Percentiles rank a stretch among this genome's conserved stretches.
phyloP scores from a whole-genome alignment of 2,888 invertebrate genomes.

The Zootermopsis nevadensis region DNA sequence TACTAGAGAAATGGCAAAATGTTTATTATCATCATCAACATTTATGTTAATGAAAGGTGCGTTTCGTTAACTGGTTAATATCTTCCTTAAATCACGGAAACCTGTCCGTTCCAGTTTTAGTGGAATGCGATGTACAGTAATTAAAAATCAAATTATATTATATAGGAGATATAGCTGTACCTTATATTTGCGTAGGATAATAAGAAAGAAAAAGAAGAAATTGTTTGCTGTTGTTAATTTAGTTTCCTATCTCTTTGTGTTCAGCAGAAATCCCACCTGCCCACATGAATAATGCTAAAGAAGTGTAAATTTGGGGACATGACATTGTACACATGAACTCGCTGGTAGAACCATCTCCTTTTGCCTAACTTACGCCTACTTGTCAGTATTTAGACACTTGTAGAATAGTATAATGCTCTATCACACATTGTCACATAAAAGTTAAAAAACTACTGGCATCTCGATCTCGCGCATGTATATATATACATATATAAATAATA shows the following conservation, averaged over 20 bases:
- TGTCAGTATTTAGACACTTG: constrained; percentile 39
- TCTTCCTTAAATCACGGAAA: constrained; percentile 47
- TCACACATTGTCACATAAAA: constrained; percentile 35
- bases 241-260: constrained; percentile 36
- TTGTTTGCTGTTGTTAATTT: constrained; percentile 42
- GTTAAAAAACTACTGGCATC: constrained; percentile 21
- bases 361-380: constrained; percentile 36
- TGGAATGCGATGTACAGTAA: constrained; percentile 62
- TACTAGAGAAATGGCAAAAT: constrained; percentile 50
- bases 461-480: constrained; percentile 33
- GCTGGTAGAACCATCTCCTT: constrained; percentile 21
- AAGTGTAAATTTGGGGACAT: constrained; percentile 19
- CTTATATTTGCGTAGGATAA: constrained; percentile 52
- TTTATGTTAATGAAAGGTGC: constrained; percentile 51
- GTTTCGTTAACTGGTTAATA: constrained; percentile 50
- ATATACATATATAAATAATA: constrained; percentile 25
- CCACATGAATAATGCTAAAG: constrained; percentile 16
- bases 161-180: constrained; percentile 49
- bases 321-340: constrained; percentile 30
- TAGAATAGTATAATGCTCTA: constrained; percentile 34
- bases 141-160: constrained; percentile 53
- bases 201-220: constrained; percentile 48
- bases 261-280: constrained; percentile 37
- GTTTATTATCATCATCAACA: constrained; percentile 54
- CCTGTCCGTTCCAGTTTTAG: constrained; percentile 64